A percentile compares a stretch with the other conserved stretches of the same genome.
Conservation (phyloP, 2,797 vertebrate genomes). For the Coregonus ussuriensis region DNA sequence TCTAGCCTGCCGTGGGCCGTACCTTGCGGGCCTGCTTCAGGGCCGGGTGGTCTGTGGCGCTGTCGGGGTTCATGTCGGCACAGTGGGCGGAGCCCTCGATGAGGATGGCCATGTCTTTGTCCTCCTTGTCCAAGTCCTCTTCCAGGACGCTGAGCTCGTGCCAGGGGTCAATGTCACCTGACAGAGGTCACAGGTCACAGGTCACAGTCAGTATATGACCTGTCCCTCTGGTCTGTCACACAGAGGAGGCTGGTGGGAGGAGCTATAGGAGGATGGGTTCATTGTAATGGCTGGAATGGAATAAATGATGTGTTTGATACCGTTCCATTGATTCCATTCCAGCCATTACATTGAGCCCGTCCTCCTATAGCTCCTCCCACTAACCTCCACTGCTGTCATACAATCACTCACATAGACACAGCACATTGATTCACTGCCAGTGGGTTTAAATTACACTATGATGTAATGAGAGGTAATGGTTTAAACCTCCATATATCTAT, state of each 20-base stretch:
- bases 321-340: too few relatives aligned
- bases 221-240: too few relatives aligned
- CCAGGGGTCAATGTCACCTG: constrained; percentile 86
- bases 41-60: constrained; percentile 64
- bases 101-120: constrained; percentile 65
- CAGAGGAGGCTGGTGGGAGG: too few relatives aligned
- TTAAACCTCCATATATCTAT: too few relatives aligned
- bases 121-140: constrained; percentile 46
- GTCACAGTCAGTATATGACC: background rate
- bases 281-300: too few relatives aligned
- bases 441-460: too few relatives aligned
- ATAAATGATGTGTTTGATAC: too few relatives aligned
- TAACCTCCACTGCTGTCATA: background rate
- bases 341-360: too few relatives aligned
- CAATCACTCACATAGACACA: background rate
- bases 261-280: too few relatives aligned
- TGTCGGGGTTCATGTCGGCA: constrained; percentile 74
- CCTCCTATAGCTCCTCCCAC: background rate
- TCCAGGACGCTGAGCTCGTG: constrained; percentile 77
- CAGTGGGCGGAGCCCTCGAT: constrained; percentile 82
- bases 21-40: constrained; percentile 80
- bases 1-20: background rate
- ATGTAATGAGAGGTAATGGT: too few relatives aligned
- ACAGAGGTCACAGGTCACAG: constrained; percentile 3
- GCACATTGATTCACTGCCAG: too few relatives aligned